Evolutionary conservation across 1,140 invertebrate genomes (phyloP), one percentile per base, ranked within the genome.

Genomic region (Macrobrachium nipponense): DNA sequence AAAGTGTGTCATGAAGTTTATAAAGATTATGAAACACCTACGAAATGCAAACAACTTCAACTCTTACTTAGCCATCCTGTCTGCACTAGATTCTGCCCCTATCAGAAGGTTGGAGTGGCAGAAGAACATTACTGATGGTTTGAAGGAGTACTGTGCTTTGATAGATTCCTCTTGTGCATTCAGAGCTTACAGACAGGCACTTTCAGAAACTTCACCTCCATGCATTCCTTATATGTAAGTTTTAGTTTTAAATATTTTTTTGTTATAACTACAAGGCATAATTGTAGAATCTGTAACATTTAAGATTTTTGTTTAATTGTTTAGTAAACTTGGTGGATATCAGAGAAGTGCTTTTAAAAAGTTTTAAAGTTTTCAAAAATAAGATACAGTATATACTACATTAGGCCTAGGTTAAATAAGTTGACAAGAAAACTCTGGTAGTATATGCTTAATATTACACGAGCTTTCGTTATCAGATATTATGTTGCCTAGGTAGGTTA

Each of bases 41-140:
- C 93, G 98, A 86, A 98, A 98, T 91, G 95, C 99, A 90, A 99
- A 99, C 91, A 99, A 99, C 92, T 99, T 99, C 91, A 99, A 99
- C 92, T 99, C 98, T 62, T 99, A 99, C 92, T 92, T 99, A 88
- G 98, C 98, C 8, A 93, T 99, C 86, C 92, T 99, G 44, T 98
- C 98, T 14, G 98, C 98, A 27, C 92, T 99, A 76, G 98, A 99
- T 92, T 99, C 98, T 59, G 97, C 98, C 11, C 98, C 98, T 6
- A 96, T 88, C 15, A 72, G 89, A 43, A 72, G 87, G 11, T 76
- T 88, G n/a, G 98, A 99, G 91, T 99, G 98, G 97, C 92, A 92
- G 80, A 96, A 97, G 90, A 96, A 96, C 89, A 96, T 98, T 83
- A 95, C 95, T 17, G 98, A 99, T 93, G 95, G 96, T 80, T 92